Percentiles rank a stretch among this genome's conserved stretches.
Evolutionary conservation across 2,888 invertebrate species (phyloP).

Genomic region (Eupithecia subumbrata): DNA sequence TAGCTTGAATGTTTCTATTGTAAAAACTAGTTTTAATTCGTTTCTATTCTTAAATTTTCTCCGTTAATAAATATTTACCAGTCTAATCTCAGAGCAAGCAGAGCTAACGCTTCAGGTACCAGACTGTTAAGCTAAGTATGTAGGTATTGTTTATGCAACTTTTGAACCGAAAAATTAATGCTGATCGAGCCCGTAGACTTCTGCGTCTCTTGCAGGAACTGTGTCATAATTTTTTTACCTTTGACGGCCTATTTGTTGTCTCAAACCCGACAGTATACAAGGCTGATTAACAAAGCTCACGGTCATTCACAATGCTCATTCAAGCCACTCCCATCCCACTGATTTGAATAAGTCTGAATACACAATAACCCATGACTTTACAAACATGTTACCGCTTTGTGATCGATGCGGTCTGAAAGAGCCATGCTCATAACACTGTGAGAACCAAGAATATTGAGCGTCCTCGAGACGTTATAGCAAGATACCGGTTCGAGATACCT

Average conservation of each 20-base stretch:
- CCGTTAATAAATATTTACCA: not conserved
- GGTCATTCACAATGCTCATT: constrained; percentile 11
- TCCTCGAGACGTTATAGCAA: constrained; percentile 44
- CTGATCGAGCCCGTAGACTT: not conserved
- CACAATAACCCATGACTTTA: constrained; percentile 6
- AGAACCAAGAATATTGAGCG: constrained; percentile 61
- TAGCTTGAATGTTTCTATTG: not conserved
- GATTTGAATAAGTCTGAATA: not conserved
- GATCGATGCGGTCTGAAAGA: constrained; percentile 43
- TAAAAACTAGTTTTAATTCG: not conserved
- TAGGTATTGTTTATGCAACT: not conserved
- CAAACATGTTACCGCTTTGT: constrained; percentile 15
- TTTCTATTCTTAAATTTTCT: not conserved
- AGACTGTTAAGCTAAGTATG: not conserved
- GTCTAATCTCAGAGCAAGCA: not conserved
- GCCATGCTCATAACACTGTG: constrained; percentile 49
- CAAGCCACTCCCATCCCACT: constrained; percentile 9
- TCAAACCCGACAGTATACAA: not conserved
- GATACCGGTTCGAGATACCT: constrained; percentile 22
- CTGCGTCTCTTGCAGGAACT: not conserved
- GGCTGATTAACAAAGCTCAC: constrained; percentile 2
- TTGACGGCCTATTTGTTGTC: not conserved
- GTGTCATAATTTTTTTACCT: not conserved
- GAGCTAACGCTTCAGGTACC: not conserved
- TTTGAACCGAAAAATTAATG: not conserved